Evolutionary conservation across 1,140 invertebrate species (phyloP), one percentile per base, ranked within the genome.

Genomic region (Hestina assimilis): DNA sequence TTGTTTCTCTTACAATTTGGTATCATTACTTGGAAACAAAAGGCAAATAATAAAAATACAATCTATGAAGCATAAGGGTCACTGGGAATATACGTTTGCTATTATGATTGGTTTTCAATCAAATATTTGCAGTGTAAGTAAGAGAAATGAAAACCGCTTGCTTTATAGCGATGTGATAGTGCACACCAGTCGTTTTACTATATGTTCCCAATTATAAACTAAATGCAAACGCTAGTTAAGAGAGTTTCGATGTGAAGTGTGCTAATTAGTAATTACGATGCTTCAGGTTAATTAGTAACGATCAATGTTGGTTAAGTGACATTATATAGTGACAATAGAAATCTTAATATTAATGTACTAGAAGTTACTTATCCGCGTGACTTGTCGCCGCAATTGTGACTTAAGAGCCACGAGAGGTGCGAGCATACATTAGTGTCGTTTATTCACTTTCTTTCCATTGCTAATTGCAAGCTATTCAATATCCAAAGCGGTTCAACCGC

Each of bases 21-120:
- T n/a, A n/a, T n/a, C n/a, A n/a, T n/a, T n/a, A n/a, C n/a, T n/a
- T n/a, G n/a, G n/a, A n/a, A n/a, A n/a, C n/a, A n/a, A n/a, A n/a
- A n/a, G n/a, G n/a, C n/a, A n/a, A n/a, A 15, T 31, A 12, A 35
- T 35, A 15, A 14, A 6, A 35, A 1, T 2, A 35, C 7, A 35
- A 35, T 5, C 15, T 2, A 35, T 35, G 31, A 7, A 35, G 15
- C 7, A 35, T 28, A 15, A 35, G 14, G 2, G 14, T 15, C 31
- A 15, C 31, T 2, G 4, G 6, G 6, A 15, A 15, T 14, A 35
- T 6, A 11, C 38, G 5, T 35, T 14, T 23, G 15, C 20, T 21
- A 38, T 48, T 31, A 48, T 35, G 20, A 48, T 48, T 48, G 29
- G 46, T 23, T 48, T 35, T 29, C 43, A 46, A 19, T 46, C 26